These are phyloP conservation scores for Phoxinus phoxinus DNA, from an alignment of 2,113 vertebrate species.

Conservation along the genomic window DNA sequence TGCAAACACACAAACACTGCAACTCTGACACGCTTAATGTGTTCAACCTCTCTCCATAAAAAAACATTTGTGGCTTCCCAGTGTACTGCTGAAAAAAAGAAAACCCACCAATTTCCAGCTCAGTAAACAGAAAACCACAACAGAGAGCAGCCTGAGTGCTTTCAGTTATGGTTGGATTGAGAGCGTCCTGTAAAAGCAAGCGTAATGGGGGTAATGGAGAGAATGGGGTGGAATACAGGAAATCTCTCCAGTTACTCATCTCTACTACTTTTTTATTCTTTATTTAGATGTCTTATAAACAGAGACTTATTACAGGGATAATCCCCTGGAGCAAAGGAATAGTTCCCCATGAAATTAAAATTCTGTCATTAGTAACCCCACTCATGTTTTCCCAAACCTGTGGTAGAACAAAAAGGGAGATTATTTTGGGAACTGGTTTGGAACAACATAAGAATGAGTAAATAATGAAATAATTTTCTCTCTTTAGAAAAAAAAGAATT, in stretches of 20 bases:
- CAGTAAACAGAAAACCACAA: conserved; percentile 30
- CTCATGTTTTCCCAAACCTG: background rate
- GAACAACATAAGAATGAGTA: background rate
- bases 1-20: conserved; percentile 15
- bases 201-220: background rate
- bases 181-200: conserved; percentile 13
- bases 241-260: conserved; percentile 18
- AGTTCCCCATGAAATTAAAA: background rate
- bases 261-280: background rate
- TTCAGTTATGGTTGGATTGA: conserved; percentile 20
- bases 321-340: background rate
- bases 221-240: conserved; percentile 4
- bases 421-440: background rate
- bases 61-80: conserved; percentile 10
- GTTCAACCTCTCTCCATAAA: background rate
- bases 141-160: conserved; percentile 25
- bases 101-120: conserved; percentile 8
- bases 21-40: conserved; percentile 7
- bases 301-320: background rate
- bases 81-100: conserved; percentile 1
- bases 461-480: background rate
- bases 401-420: too few species aligned
- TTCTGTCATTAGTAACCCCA: background rate
- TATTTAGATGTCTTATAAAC: background rate
- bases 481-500: background rate